Evolutionary conservation across 2,797 vertebrate species (phyloP).

Genomic region (Paratrypauchen microcephalus): DNA sequence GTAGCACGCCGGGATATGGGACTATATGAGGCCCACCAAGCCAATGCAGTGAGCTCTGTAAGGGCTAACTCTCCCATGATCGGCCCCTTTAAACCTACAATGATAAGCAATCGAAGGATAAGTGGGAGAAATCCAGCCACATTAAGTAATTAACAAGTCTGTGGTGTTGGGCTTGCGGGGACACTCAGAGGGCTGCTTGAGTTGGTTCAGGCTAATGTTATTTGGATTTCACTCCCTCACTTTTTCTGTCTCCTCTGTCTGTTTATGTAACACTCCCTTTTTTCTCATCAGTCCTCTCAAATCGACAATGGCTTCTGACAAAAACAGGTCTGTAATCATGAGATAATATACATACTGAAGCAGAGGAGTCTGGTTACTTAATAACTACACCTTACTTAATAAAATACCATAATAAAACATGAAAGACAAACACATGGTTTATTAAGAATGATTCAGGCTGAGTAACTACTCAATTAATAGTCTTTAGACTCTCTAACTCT

Average conservation of each 20-base stretch:
- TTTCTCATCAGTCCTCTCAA: slow-evolving; percentile 22
- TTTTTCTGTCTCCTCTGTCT: slow-evolving; percentile 42
- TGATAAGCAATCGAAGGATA: slow-evolving; percentile 52
- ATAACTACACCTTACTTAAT: no score
- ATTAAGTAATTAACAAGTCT: slow-evolving; percentile 52
- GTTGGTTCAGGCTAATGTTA: slow-evolving; percentile 57
- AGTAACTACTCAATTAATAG: no score
- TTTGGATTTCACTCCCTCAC: slow-evolving; percentile 48
- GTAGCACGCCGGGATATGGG: slow-evolving; percentile 62
- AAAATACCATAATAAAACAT: no score
- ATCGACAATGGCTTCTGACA: slow-evolving; percentile 3
- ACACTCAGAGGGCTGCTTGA: slow-evolving; percentile 33
- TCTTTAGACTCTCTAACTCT: no score
- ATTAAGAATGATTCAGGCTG: no score
- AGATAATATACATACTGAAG: background rate
- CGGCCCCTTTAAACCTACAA: slow-evolving; percentile 47
- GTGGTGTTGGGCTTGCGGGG: slow-evolving; percentile 47
- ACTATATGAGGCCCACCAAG: slow-evolving; percentile 32
- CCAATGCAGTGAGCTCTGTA: slow-evolving; percentile 47
- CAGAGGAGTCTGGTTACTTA: no score
- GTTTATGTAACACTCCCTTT: slow-evolving; percentile 55
- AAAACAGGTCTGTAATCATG: slow-evolving; percentile 34
- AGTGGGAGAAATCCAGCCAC: slow-evolving; percentile 46
- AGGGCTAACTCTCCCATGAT: slow-evolving; percentile 45
- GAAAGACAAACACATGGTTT: no score